Evolutionary conservation across 2,113 vertebrate genomes (phyloP).

Genomic region (Cranoglanis bouderius): DNA sequence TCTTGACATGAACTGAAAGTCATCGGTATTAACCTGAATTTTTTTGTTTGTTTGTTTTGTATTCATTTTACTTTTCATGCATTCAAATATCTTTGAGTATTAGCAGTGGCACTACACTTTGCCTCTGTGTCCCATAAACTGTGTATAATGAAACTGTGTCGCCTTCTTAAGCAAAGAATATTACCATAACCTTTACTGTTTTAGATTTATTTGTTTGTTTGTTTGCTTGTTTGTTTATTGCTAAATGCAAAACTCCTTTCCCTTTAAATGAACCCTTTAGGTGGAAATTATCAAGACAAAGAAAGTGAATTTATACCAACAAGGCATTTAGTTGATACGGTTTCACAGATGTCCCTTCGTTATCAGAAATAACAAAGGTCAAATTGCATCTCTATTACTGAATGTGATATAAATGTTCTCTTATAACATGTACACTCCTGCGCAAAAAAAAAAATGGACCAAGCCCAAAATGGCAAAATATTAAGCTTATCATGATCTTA

Average conservation of each 20-base stretch:
- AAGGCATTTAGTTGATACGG: background rate
- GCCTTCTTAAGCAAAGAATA: background rate
- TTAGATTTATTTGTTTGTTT: background rate
- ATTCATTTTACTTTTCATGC: background rate
- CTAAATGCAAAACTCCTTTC: background rate
- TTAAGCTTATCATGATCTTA: no score
- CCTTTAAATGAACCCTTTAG: background rate
- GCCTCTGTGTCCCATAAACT: background rate
- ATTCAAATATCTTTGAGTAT: no score
- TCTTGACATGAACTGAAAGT: background rate
- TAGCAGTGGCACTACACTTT: background rate
- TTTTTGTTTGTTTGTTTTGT: no score
- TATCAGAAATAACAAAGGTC: background rate
- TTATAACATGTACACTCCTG: no score
- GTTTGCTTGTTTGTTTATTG: background rate
- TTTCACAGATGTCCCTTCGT: background rate
- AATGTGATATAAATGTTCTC: background rate
- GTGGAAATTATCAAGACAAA: background rate
- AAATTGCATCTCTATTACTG: background rate
- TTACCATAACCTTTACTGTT: background rate
- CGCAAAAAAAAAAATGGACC: no score
- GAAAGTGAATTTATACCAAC: no score
- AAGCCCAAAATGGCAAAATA: no score
- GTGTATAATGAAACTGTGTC: background rate
- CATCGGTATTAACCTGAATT: background rate